Percentiles rank a stretch among this genome's conserved stretches.
Evolutionary conservation across 2,888 invertebrate species (phyloP).

Genomic region (Caenorhabditis afra): DNA sequence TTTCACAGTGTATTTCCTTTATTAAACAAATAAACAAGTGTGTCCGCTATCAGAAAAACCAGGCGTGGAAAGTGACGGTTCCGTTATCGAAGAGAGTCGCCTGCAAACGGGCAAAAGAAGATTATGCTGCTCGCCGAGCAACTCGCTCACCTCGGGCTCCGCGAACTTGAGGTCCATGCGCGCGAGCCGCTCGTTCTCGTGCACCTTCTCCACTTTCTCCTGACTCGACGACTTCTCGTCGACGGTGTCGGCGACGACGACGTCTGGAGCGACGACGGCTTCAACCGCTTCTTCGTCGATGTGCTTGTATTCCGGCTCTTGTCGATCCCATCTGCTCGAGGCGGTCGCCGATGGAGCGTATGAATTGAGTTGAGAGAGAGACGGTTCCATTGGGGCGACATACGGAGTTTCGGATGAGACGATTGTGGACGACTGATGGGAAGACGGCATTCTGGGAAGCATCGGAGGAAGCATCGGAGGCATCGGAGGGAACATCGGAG

Average conservation of each 20-base stretch:
- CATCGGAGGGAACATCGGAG: slow-evolving; percentile 12
- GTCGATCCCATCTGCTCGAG: slow-evolving; percentile 22
- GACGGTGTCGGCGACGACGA: slow-evolving; percentile 33
- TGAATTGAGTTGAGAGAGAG: slow-evolving; percentile 2
- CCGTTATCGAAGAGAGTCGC: slow-evolving; percentile 32
- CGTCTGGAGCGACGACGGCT: slow-evolving; percentile 29
- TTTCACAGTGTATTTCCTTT: slow-evolving; percentile 9
- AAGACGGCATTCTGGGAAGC: neutral
- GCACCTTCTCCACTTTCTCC: slow-evolving; percentile 50
- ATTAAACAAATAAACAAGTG: neutral
- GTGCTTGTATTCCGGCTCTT: slow-evolving; percentile 46
- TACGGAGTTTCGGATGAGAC: slow-evolving; percentile 12
- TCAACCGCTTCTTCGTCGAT: slow-evolving; percentile 11
- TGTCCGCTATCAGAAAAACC: slow-evolving; percentile 10
- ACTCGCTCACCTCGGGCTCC: slow-evolving; percentile 28
- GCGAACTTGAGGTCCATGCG: slow-evolving; percentile 47
- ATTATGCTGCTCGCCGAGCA: neutral
- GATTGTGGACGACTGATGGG: slow-evolving; percentile 18
- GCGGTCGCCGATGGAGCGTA: slow-evolving; percentile 1
- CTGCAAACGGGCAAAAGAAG: slow-evolving; percentile 7
- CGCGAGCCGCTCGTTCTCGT: slow-evolving; percentile 41
- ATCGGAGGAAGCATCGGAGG: slow-evolving; percentile 12
- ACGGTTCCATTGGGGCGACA: slow-evolving; percentile 4
- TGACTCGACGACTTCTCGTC: slow-evolving; percentile 40
- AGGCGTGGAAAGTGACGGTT: slow-evolving; percentile 37